Conservation (phyloP, 2,797 vertebrate genomes). For the Bufotes viridis region DNA sequence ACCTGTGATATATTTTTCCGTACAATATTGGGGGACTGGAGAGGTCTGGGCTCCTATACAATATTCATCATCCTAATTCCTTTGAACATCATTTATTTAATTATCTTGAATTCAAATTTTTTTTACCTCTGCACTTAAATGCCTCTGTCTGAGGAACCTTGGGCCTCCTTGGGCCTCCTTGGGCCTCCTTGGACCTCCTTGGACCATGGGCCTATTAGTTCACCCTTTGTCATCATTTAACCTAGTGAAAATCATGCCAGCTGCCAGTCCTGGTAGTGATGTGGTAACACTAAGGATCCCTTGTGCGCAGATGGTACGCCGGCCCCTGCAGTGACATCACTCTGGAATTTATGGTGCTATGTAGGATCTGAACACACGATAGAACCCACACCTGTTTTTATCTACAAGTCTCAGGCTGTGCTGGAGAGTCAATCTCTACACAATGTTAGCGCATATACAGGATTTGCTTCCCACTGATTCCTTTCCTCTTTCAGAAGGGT, state of each 20-base stretch:
- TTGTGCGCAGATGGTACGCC: constrained; percentile 12
- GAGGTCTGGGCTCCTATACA: not conserved
- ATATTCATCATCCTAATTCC: not conserved
- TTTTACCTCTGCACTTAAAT: not conserved
- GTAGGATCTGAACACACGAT: not conserved
- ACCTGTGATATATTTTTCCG: not conserved
- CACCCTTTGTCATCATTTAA: not conserved
- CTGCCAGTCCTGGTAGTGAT: not conserved
- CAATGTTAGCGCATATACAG: too few species aligned
- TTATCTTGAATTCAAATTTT: too few species aligned
- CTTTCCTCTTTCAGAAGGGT: not conserved
- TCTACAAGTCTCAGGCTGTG: not conserved
- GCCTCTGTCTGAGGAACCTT: not conserved
- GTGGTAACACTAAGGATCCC: not conserved
- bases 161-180: too few species aligned
- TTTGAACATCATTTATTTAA: not conserved
- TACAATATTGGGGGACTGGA: not conserved
- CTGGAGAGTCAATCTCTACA: too few species aligned
- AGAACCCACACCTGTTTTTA: constrained; percentile 14
- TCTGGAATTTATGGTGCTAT: constrained; percentile 12
- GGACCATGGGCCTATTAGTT: not conserved
- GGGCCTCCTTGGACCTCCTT: too few species aligned
- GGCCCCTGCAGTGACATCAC: constrained; percentile 19
- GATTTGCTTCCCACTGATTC: not conserved
- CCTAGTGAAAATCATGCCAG: not conserved